Evolutionary conservation across 2,888 invertebrate genomes (phyloP).

Genomic region (Tenthredo amoena): DNA sequence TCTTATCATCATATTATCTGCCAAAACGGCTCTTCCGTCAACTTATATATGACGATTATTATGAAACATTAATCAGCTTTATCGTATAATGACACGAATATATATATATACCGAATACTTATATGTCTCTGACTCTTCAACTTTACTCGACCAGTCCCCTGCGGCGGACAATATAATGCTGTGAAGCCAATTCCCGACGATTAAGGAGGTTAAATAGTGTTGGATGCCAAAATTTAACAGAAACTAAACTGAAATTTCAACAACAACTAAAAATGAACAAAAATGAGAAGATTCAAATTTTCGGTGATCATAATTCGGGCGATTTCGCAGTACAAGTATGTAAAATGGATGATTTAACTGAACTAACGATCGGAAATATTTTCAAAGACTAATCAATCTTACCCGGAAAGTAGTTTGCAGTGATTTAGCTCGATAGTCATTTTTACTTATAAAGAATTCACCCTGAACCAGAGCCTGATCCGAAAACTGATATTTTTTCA

Average conservation of each 20-base stretch:
- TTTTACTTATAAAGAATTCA: background rate
- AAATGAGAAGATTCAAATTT: background rate
- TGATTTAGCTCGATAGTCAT: background rate
- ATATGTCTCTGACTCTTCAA: background rate
- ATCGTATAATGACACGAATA: background rate
- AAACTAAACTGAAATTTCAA: background rate
- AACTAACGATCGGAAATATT: background rate
- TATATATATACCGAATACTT: background rate
- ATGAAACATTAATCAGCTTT: background rate
- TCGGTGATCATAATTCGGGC: background rate
- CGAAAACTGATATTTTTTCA: background rate
- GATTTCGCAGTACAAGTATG: background rate
- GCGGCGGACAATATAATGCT: background rate
- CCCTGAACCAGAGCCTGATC: background rate
- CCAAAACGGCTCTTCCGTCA: slow-evolving; percentile 2
- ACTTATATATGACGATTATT: background rate
- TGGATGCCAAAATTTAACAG: background rate
- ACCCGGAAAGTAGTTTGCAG: background rate
- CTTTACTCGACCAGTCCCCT: background rate
- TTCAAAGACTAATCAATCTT: background rate
- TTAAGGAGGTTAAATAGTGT: background rate
- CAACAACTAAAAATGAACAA: background rate
- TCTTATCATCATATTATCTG: background rate
- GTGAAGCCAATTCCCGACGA: background rate
- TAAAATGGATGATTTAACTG: background rate